Evolutionary conservation across 2,113 vertebrate genomes (phyloP).

Genomic region (Scartelaos histophorus): DNA sequence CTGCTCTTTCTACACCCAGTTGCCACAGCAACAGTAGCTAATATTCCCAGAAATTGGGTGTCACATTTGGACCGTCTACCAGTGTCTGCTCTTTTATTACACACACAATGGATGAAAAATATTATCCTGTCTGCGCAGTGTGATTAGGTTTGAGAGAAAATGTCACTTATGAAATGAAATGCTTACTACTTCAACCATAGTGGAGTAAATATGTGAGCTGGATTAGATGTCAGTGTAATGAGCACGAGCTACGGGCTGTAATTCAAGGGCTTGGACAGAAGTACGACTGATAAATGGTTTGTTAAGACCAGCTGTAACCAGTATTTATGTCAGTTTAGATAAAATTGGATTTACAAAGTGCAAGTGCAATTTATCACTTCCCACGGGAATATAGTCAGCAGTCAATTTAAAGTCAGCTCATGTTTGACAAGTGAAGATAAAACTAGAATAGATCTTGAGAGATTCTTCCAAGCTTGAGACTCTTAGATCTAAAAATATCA

Average conservation of each 20-base stretch:
- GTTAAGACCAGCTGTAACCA: background rate
- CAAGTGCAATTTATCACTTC: background rate
- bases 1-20: constrained; percentile 64
- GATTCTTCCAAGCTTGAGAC: constrained; percentile 28
- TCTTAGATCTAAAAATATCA: constrained; percentile 64
- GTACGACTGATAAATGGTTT: constrained; percentile 15
- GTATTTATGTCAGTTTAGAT: constrained; percentile 2
- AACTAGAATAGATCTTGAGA: constrained; percentile 20
- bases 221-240: constrained; percentile 15
- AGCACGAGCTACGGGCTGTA: constrained; percentile 14
- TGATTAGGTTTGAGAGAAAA: constrained; percentile 51
- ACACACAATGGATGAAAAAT: constrained; percentile 54
- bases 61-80: constrained; percentile 74
- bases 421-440: constrained; percentile 31
- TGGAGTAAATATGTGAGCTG: constrained; percentile 9
- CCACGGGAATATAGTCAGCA: background rate
- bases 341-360: constrained; percentile 15
- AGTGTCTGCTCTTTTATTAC: constrained; percentile 70
- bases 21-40: constrained; percentile 78
- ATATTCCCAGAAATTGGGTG: constrained; percentile 78
- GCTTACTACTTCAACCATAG: constrained; percentile 20
- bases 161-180: constrained; percentile 40
- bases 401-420: constrained; percentile 19
- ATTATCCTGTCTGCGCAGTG: constrained; percentile 46
- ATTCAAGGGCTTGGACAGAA: constrained; percentile 9